Base-by-base conservation (phyloP, 2,888 invertebrate genomes). In the Nezara viridula region DNA sequence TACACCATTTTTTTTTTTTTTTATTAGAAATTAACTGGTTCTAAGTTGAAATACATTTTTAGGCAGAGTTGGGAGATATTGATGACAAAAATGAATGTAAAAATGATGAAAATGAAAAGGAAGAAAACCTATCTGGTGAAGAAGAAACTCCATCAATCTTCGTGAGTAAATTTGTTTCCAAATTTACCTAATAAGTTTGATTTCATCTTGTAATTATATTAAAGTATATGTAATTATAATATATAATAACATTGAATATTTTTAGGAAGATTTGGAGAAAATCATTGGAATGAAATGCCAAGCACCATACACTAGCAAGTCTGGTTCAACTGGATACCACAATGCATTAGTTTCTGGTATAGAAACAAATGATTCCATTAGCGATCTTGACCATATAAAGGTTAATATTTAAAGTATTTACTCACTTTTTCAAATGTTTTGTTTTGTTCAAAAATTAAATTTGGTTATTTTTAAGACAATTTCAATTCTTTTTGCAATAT, bases 241-340 rank as follows among this genome's bases (percentile, higher is more conserved):
- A 16, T n/a, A 40, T 16, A n/a, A 55, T 37, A 21, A 27, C n/a
- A 24, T 88, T 66, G 21, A 50, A 73, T 88, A 91, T 92, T 93
- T 94, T 90, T 92, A 95, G 95, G 94, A 95, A 92, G 95, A 96
- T 91, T 93, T 96, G 89, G 94, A 95, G 91, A 93, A 95, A 55
- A 93, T 98, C 89, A 94, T 97, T 92, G 98, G 98, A 40, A 96
- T 96, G 93, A 98, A 97, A 93, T 98, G 98, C 93, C 95, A 96
- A 91, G 98, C 97, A 14, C 97, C 97, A 40, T 96, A 96, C 92
- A 95, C 95, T 89, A 96, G 96, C 92, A 94, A 95, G 90, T 97
- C 97, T 97, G 96, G 96, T 86, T 95, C 96, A 27, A 94, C 95
- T 32, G 94, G 95, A 88, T 96, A 97, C 91, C 97, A 98, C 92